These are phyloP conservation scores for Paratrypauchen microcephalus DNA, from an alignment of 2,797 vertebrate species.

Conservation along the genomic window DNA sequence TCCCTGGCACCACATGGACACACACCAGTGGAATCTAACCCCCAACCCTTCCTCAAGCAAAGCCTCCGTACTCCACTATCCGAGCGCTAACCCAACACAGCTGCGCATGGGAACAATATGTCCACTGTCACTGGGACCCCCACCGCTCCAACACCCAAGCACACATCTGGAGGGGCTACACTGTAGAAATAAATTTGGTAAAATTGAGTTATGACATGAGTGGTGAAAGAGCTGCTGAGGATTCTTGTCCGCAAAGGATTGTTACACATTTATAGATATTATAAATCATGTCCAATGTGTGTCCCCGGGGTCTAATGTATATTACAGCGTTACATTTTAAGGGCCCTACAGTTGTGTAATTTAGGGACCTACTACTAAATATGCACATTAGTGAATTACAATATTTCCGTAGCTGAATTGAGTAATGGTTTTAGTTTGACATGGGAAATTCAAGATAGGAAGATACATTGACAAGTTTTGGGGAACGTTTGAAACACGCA, in stretches of 20 bases:
- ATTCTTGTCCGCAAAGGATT: slow-evolving; percentile 2
- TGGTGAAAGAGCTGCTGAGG: slow-evolving; percentile 1
- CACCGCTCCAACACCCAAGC: slow-evolving; percentile 5
- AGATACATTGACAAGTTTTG: too few relatives aligned
- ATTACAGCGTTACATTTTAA: background rate
- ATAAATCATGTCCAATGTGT: background rate
- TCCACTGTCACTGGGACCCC: slow-evolving; percentile 53
- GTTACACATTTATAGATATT: background rate
- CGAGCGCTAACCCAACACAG: slow-evolving; percentile 60
- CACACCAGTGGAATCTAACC: slow-evolving; percentile 36
- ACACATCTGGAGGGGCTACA: slow-evolving; percentile 2
- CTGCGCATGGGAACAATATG: slow-evolving; percentile 61
- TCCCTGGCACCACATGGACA: slow-evolving; percentile 64
- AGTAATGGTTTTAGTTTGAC: background rate
- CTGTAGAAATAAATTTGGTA: background rate
- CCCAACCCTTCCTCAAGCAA: slow-evolving; percentile 17
- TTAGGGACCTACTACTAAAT: background rate
- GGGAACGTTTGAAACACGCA: too few relatives aligned
- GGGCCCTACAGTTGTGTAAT: background rate
- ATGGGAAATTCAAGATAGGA: background rate
- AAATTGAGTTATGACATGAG: slow-evolving; percentile 6
- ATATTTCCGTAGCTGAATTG: background rate
- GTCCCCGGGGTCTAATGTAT: background rate
- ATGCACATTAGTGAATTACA: background rate
- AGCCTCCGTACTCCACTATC: background rate